phyloP scores from a whole-genome alignment of 2,888 invertebrate species.

The Melieria omissa region DNA sequence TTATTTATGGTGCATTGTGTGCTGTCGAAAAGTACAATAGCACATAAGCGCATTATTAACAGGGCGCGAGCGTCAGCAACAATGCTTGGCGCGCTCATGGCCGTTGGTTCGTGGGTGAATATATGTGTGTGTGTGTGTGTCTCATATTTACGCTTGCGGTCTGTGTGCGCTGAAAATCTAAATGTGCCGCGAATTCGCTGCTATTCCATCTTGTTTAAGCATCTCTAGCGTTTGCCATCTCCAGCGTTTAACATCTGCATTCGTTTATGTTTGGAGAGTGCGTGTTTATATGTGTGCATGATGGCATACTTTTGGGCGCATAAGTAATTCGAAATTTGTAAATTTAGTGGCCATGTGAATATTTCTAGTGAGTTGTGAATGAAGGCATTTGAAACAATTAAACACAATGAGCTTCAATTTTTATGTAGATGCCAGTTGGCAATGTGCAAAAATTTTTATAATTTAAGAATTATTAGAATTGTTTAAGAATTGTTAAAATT shows the following conservation, averaged over 20 bases:
- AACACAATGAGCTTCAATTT: too few species aligned
- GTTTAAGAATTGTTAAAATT: too few species aligned
- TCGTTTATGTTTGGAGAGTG: too few species aligned
- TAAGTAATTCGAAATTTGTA: conserved; percentile 16
- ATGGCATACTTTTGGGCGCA: conserved; percentile 32
- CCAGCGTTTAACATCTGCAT: too few species aligned
- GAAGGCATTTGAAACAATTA: too few species aligned
- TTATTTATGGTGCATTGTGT: background rate
- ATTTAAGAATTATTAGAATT: too few species aligned
- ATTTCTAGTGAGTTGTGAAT: too few species aligned
- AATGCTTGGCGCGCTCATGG: conserved; percentile 22
- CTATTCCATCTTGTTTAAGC: background rate
- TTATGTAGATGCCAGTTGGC: too few species aligned
- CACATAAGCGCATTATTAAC: conserved; percentile 59
- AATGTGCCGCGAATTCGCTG: background rate
- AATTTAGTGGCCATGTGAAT: too few species aligned
- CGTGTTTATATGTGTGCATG: background rate
- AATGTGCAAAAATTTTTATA: too few species aligned
- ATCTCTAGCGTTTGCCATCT: too few species aligned
- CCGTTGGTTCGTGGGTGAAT: background rate
- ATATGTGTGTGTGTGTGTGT: conserved; percentile 29
- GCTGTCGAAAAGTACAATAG: conserved; percentile 50
- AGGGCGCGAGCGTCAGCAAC: conserved; percentile 45
- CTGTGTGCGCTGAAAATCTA: conserved; percentile 11
- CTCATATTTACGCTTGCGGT: conserved; percentile 21